Conservation (phyloP, 1,140 invertebrate genomes). For the Pachypsylla venusta region DNA sequence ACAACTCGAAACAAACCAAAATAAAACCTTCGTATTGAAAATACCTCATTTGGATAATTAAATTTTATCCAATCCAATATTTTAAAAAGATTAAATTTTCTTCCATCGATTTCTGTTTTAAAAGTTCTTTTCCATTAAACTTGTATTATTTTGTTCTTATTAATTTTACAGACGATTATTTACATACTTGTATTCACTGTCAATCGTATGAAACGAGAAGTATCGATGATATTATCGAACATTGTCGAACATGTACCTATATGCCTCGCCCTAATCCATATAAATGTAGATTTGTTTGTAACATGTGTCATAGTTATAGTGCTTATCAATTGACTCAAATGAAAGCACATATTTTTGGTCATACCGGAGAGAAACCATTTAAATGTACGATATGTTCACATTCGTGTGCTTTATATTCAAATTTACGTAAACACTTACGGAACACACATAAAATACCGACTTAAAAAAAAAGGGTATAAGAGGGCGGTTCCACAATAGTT, state of each 20-base stretch:
- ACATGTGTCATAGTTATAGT: background rate
- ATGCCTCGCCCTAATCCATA: slow-evolving; percentile 11
- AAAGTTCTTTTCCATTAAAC: too few relatives aligned
- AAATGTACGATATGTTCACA: slow-evolving; percentile 10
- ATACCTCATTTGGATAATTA: too few relatives aligned
- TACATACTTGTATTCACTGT: background rate
- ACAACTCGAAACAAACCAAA: too few relatives aligned
- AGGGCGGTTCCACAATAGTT: too few relatives aligned
- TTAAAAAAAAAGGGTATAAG: too few relatives aligned
- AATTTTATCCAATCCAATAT: too few relatives aligned
- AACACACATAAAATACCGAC: background rate
- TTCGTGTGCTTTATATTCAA: background rate
- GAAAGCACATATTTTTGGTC: slow-evolving; percentile 4
- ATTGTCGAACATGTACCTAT: background rate
- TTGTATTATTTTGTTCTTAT: too few relatives aligned
- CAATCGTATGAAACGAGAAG: background rate
- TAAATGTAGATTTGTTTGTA: slow-evolving; percentile 19
- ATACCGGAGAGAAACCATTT: slow-evolving; percentile 16
- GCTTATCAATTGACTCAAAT: background rate
- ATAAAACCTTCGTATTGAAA: too few relatives aligned
- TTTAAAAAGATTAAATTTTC: too few relatives aligned
- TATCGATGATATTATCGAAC: background rate
- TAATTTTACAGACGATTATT: background rate
- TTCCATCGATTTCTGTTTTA: too few relatives aligned
- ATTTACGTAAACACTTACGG: background rate